A percentile compares a stretch with the other conserved stretches of the same genome.
Evolutionary conservation across 2,888 invertebrate genomes (phyloP).

Genomic region (Lepidocyrtinus sp.): DNA sequence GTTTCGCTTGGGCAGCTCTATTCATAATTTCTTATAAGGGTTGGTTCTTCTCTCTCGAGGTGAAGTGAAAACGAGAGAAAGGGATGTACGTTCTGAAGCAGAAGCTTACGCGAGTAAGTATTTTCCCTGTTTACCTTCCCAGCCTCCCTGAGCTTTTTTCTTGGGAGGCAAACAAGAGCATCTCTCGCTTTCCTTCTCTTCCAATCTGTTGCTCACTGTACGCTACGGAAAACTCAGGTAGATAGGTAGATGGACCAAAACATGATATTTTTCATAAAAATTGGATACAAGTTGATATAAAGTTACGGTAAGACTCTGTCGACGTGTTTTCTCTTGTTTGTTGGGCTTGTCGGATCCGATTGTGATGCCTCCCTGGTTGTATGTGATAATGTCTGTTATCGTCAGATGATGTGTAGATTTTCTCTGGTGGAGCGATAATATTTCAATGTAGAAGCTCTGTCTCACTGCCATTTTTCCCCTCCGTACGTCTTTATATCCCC

Average conservation of each 20-base stretch:
- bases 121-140: not conserved
- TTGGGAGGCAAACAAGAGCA: not conserved
- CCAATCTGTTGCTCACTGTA: not conserved
- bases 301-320: not conserved
- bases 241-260: not conserved
- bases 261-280: not conserved
- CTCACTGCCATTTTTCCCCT: not conserved
- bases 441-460: too few species aligned
- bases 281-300: not conserved
- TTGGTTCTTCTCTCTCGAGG: not conserved
- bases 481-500: not conserved
- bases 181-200: not conserved
- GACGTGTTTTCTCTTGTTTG: not conserved
- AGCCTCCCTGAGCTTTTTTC: too few species aligned
- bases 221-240: not conserved
- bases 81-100: not conserved
- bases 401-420: not conserved
- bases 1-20: not conserved
- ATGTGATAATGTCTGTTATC: conserved; percentile 14
- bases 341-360: conserved; percentile 5
- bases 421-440: conserved; percentile 6
- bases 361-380: not conserved
- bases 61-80: not conserved
- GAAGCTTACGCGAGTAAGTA: not conserved
- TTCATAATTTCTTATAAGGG: not conserved